Conservation (phyloP, 2,888 invertebrate genomes). For the Cotesia congregata region DNA sequence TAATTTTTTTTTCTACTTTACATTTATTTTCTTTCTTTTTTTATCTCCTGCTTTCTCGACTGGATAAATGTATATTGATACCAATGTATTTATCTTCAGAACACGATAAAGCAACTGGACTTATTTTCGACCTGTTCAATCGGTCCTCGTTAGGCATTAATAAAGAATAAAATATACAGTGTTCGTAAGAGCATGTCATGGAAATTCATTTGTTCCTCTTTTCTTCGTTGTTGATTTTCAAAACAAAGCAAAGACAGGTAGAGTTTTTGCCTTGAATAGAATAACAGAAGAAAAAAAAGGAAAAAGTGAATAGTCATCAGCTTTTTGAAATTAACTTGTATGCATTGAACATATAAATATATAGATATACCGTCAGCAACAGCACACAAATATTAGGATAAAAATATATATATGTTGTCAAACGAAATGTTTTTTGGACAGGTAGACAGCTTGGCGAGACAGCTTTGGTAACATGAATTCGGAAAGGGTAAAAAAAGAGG, state of each 20-base stretch:
- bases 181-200: neutral
- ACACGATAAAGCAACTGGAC: neutral
- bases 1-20: slow-evolving; percentile 2
- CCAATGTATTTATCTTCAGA: slow-evolving; percentile 22
- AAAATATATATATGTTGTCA: slow-evolving; percentile 20
- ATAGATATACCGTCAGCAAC: neutral
- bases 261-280: neutral
- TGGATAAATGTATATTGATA: slow-evolving; percentile 2
- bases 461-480: slow-evolving; percentile 26
- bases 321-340: slow-evolving; percentile 11
- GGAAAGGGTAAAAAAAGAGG: slow-evolving; percentile 5
- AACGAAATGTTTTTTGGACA: slow-evolving; percentile 33
- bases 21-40: slow-evolving; percentile 11
- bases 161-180: slow-evolving; percentile 14
- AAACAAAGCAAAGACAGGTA: neutral
- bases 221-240: neutral
- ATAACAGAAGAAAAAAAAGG: neutral
- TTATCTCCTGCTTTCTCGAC: neutral
- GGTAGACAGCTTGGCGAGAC: slow-evolving; percentile 42
- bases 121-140: neutral
- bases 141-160: slow-evolving; percentile 13
- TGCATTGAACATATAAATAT: slow-evolving; percentile 6
- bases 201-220: neutral
- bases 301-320: slow-evolving; percentile 14
- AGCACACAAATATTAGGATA: neutral